Conservation (phyloP, 2,888 invertebrate species). For the Gymnosoma rotundatum region DNA sequence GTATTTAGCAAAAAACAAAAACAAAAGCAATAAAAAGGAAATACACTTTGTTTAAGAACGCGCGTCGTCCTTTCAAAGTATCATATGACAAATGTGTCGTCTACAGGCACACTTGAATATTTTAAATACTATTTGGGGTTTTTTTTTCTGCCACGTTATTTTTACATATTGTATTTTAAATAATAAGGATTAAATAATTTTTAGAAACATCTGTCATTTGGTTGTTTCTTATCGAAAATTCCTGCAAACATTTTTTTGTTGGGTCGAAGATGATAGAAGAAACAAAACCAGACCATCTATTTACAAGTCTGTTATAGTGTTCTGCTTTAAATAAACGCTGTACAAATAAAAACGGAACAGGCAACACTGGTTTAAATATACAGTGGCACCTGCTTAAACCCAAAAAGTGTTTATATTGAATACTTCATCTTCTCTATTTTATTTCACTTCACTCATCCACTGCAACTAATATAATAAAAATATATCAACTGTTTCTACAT, state of each 20-base stretch:
- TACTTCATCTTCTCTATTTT: neutral
- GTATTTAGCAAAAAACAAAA: slow-evolving; percentile 16
- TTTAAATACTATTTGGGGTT: slow-evolving; percentile 34
- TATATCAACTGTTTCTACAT: neutral
- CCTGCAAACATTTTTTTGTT: neutral
- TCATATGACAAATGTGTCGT: slow-evolving; percentile 64
- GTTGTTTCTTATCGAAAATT: slow-evolving; percentile 11
- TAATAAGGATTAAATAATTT: slow-evolving; percentile 47
- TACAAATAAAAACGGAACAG: too few relatives aligned
- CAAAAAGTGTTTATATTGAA: neutral
- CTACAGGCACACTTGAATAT: slow-evolving; percentile 21
- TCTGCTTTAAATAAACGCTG: too few relatives aligned
- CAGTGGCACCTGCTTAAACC: neutral
- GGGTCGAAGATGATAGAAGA: neutral
- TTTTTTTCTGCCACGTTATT: slow-evolving; percentile 9
- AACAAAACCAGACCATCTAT: neutral
- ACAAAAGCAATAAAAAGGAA: slow-evolving; percentile 58
- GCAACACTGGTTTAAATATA: too few relatives aligned
- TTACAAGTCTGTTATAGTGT: neutral
- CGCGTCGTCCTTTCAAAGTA: slow-evolving; percentile 66
- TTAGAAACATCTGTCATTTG: slow-evolving; percentile 50
- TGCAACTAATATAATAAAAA: neutral
- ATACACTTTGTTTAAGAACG: slow-evolving; percentile 54
- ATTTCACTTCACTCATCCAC: neutral
- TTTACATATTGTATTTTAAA: slow-evolving; percentile 37